Evolutionary conservation across 2,888 invertebrate species (phyloP), one percentile per base, ranked within the genome.

Genomic region (Caenorhabditis sp.): DNA sequence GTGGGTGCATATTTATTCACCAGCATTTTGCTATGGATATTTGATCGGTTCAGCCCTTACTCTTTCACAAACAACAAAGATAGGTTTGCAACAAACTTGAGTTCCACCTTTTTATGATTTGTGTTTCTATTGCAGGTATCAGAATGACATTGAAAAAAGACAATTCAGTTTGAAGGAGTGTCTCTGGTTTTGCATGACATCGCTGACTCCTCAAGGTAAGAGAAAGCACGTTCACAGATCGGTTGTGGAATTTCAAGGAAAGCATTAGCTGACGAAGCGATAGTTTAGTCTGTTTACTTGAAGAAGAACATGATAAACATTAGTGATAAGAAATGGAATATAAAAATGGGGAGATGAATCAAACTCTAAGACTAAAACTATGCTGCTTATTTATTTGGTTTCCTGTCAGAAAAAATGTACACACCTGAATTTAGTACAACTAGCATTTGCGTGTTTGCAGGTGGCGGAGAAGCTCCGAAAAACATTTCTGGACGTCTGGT

Each of bases 111-210:
- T 15, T 43, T 37, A 26, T 61, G 13, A 30, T 43, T 70, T 48
- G 46, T 41, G 45, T 24, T 56, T 45, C 24, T 39, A 13, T 66
- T 65, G 5, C 62, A 81, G 82, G 88, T 96, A 95, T 89, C 94
- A 93, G 88, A 83, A 86, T 39, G 89, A 89, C 35, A 84, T 89
- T 7, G 90, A 90, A 73, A 96, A 96, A 89, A 91, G 97, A 3
- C 95, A 95, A 89, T 98, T 98, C 89, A 95, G 94, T 46, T 90
- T 98, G 35, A 96, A 96, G 89, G 98, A 98, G 90, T 96, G 96
- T 88, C 92, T 98, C 0, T 98, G 97, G 97, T 98, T 98, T 90
- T 97, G 97, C 89, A 96, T 98, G 95, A 97, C 97, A 41, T 97
- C 96, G 35, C 90, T 98, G 17, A 98, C 97, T 0, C 98, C 98